Evolutionary conservation across 2,888 invertebrate genomes (phyloP), one percentile per base, ranked within the genome.

Genomic region (Aporophyla lueneburgensis): DNA sequence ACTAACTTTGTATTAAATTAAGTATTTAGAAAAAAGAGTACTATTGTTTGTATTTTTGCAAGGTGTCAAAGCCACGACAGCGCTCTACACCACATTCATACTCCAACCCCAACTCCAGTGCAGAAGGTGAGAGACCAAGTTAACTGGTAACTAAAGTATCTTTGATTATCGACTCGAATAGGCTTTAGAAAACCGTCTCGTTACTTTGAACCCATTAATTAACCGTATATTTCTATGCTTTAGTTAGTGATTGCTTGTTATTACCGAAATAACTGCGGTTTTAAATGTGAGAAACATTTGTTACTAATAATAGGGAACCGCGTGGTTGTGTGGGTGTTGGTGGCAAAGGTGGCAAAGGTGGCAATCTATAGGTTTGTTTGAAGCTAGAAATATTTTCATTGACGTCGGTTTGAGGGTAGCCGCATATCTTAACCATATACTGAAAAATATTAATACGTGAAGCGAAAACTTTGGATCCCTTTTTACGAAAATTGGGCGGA

Each of bases 151-250:
- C 65, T 66, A 76, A 69, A 27, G 21, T 67, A 87, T 88, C 91
- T 92, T 91, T 91, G 91, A 92, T 91, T 92, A 92, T 90, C 88
- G 87, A 80, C 71, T 81, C 86, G 91, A 69, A 87, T 87, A 84
- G 86, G 85, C 82, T 87, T 87, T 84, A 81, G 86, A 83, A 71
- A 84, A 88, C 80, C 78, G 74, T 76, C 83, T 88, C 76, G 76
- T 84, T 87, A 84, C 74, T 81, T 74, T 65, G 71, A 67, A 75
- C 69, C 80, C 86, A 77, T 83, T 80, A 86, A 87, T 88, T 84
- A 85, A 70, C 40, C 27, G 66, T 61, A 74, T 71, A 73, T 78
- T 80, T 77, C 67, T 80, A 66, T 68, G 73, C 68, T 69, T 65
- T 66, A 62, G 49, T 70, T 71, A 33, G 33, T 33, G 33, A 61